These are phyloP conservation scores for Lepas anatifera DNA, from an alignment of 2,888 invertebrate genomes.

Conservation along the genomic window DNA sequence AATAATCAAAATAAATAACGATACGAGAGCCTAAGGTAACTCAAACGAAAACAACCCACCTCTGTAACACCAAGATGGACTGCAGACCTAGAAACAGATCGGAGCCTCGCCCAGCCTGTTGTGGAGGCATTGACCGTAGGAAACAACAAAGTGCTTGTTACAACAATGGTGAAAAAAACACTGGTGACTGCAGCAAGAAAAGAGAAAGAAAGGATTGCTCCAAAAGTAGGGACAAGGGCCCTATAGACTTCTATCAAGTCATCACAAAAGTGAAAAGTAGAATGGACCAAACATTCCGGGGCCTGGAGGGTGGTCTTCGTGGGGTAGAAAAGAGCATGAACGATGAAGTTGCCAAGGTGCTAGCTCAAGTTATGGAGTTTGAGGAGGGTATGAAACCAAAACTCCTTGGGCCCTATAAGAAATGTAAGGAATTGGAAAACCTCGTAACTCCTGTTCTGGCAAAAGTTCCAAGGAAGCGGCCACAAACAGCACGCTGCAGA, in stretches of 20 bases:
- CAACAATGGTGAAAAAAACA: too few relatives aligned
- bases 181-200: too few relatives aligned
- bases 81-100: background rate
- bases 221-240: background rate
- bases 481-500: too few relatives aligned
- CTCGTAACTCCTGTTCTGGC: background rate
- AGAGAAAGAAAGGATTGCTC: background rate
- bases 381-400: background rate
- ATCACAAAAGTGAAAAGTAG: background rate
- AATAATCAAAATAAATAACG: too few relatives aligned
- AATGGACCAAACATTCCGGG: background rate
- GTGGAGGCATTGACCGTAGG: background rate
- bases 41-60: too few relatives aligned
- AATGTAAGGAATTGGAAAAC: background rate
- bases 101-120: background rate
- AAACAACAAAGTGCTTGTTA: too few relatives aligned
- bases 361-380: background rate
- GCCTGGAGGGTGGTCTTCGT: background rate
- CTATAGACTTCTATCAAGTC: background rate
- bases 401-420: background rate
- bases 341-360: background rate
- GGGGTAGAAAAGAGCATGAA: background rate
- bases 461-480: background rate
- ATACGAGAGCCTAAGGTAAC: too few relatives aligned
- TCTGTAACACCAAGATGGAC: too few relatives aligned